A percentile compares a stretch with the other conserved stretches of the same genome.
Conservation (phyloP, 2,113 vertebrate genomes). For the Psammodynastes pulverulentus region DNA sequence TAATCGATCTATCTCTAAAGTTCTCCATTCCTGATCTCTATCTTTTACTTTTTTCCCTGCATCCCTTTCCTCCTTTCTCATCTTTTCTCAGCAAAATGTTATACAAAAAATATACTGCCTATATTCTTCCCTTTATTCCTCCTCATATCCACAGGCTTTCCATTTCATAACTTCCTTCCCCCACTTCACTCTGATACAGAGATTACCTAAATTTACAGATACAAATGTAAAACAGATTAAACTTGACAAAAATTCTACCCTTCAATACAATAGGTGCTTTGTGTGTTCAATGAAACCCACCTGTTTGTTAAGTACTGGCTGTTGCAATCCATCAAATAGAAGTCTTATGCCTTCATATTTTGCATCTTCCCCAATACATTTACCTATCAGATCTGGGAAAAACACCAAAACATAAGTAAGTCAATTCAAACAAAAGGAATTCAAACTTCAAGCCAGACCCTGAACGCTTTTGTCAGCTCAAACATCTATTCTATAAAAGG, state of each 20-base stretch:
- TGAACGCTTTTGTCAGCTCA: background rate
- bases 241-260: background rate
- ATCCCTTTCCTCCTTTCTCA: background rate
- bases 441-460: background rate
- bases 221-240: background rate
- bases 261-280: background rate
- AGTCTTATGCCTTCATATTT: constrained; percentile 85
- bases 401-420: constrained; percentile 17
- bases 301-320: constrained; percentile 98
- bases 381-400: constrained; percentile 80
- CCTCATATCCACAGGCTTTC: too few species aligned
- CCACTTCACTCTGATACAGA: background rate
- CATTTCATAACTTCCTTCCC: background rate
- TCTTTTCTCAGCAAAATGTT: background rate
- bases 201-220: background rate
- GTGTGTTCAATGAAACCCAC: constrained; percentile 56
- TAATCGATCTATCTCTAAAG: too few species aligned
- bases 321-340: constrained; percentile 88
- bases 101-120: background rate
- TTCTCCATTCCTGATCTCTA: background rate
- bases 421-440: background rate
- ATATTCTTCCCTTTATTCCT: too few species aligned
- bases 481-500: background rate
- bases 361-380: constrained; percentile 86
- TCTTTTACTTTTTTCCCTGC: background rate